A percentile compares a stretch with the other conserved stretches of the same genome.
phyloP scores from a whole-genome alignment of 2,797 vertebrate species.

The Steatocranus sp. region DNA sequence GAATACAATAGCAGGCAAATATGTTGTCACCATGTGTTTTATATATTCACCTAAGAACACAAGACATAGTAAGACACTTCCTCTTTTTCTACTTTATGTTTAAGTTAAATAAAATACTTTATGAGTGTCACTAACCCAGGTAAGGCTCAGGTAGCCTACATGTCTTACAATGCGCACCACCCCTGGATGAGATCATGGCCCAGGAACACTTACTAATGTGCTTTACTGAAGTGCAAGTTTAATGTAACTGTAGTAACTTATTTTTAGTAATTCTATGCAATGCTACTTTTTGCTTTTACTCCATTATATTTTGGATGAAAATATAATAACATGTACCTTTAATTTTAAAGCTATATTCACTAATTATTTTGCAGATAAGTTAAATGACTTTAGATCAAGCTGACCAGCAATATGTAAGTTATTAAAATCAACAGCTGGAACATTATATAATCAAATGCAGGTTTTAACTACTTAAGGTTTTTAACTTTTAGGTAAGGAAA shows the following conservation, averaged over 20 bases:
- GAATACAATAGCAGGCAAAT: neutral
- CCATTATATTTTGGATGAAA: neutral
- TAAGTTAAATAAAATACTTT: fast-evolving
- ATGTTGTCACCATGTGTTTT: neutral
- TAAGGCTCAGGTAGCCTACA: neutral
- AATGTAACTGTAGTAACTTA: neutral
- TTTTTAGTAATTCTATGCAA: neutral
- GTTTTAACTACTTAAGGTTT: neutral
- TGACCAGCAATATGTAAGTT: neutral
- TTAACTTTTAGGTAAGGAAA: neutral
- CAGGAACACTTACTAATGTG: neutral
- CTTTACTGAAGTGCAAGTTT: neutral
- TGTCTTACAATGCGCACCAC: fast-evolving
- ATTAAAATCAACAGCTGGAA: neutral
- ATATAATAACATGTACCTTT: neutral
- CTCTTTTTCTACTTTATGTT: neutral
- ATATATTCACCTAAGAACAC: neutral
- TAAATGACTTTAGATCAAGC: neutral
- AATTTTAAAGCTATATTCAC: neutral
- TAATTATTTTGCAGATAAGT: neutral
- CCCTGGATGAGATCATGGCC: neutral
- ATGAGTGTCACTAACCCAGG: neutral
- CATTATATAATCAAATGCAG: neutral
- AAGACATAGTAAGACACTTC: neutral
- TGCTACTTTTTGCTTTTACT: neutral